phyloP scores from a whole-genome alignment of 2,888 invertebrate genomes.

The Metallyticus violacea region DNA sequence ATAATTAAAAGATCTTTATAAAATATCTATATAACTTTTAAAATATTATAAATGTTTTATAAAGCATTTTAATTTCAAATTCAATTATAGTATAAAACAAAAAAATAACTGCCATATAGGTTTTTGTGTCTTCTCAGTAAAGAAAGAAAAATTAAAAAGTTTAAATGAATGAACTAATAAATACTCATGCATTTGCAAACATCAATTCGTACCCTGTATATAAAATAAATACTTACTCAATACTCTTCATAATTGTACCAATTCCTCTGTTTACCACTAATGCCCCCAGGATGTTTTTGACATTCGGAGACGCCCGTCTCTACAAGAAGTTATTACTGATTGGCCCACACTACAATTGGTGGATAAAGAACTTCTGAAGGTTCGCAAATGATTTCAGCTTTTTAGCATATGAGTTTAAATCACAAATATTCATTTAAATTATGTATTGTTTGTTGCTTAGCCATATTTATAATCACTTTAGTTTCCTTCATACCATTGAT shows the following conservation, averaged over 20 bases:
- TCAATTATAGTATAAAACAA: too few relatives aligned
- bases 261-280: constrained; percentile 24
- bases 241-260: neutral
- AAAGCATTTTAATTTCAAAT: too few relatives aligned
- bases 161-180: too few relatives aligned
- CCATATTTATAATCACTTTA: neutral
- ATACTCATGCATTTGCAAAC: neutral
- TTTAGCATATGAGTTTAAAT: too few relatives aligned
- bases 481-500: neutral
- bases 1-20: too few relatives aligned
- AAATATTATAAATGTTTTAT: too few relatives aligned
- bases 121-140: neutral
- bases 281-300: constrained; percentile 66
- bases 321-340: constrained; percentile 71
- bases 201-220: constrained; percentile 21
- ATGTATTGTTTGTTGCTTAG: neutral
- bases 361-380: constrained; percentile 59
- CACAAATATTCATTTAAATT: neutral
- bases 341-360: constrained; percentile 70
- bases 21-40: too few relatives aligned
- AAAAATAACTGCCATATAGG: too few relatives aligned
- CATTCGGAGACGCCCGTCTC: constrained; percentile 65
- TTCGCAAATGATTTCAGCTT: constrained; percentile 50
- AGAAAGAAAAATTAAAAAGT: neutral
- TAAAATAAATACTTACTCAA: neutral